These are phyloP conservation scores for Malacoctenus gilli DNA, from an alignment of 2,797 vertebrate species.

Conservation along the genomic window DNA sequence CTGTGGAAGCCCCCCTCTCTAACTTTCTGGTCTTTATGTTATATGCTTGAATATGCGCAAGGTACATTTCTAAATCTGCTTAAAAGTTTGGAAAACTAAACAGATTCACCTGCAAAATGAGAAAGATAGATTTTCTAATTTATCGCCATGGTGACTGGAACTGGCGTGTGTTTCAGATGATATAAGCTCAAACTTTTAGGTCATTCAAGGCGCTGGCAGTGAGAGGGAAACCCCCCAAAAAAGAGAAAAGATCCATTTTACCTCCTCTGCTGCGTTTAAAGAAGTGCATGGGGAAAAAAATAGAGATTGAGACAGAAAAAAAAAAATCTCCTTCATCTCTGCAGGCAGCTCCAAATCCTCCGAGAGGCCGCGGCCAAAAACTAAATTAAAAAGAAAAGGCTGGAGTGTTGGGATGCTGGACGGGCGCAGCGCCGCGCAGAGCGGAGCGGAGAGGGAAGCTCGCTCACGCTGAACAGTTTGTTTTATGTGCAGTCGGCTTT, in stretches of 20 bases:
- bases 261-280: constrained; percentile 51
- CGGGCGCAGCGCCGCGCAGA: constrained; percentile 30
- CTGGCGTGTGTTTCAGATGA: too few relatives aligned
- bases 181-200: too few relatives aligned
- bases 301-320: constrained; percentile 34
- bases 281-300: constrained; percentile 35
- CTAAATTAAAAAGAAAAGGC: constrained; percentile 68
- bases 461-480: constrained; percentile 40
- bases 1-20: too few relatives aligned
- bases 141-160: too few relatives aligned
- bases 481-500: constrained; percentile 35
- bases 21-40: too few relatives aligned
- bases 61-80: too few relatives aligned
- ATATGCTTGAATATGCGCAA: too few relatives aligned
- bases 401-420: constrained; percentile 45
- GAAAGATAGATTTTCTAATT: too few relatives aligned
- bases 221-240: too few relatives aligned
- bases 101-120: too few relatives aligned
- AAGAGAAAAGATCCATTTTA: constrained; percentile 37
- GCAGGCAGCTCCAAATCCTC: constrained; percentile 69
- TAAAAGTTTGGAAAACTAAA: too few relatives aligned
- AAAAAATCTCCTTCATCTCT: constrained; percentile 67
- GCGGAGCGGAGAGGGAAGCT: constrained; percentile 40
- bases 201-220: constrained; percentile 37
- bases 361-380: constrained; percentile 54